phyloP scores from a whole-genome alignment of 1,140 invertebrate species.

The Maconellicoccus hirsutus region DNA sequence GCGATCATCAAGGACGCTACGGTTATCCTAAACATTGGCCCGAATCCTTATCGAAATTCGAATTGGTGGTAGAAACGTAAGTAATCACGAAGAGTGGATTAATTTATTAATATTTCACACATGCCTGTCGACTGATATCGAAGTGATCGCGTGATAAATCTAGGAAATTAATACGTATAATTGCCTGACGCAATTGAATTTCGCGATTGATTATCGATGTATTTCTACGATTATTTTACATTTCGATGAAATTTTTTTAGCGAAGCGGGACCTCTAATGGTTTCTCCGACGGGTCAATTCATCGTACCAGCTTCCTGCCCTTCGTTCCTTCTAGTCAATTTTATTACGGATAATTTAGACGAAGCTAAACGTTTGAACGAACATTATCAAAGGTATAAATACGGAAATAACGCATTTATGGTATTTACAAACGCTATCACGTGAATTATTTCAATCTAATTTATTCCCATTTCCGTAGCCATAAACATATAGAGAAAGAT shows the following conservation, averaged over 20 bases:
- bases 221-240: too few species aligned
- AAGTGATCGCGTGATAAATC: too few species aligned
- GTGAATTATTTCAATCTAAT: conserved; percentile 10
- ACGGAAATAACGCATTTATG: neutral
- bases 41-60: conserved; percentile 51
- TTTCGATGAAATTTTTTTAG: conserved; percentile 42
- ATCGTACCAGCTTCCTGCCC: conserved; percentile 83
- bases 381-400: conserved; percentile 56
- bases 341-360: conserved; percentile 63
- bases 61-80: conserved; percentile 85
- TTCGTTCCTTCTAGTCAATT: conserved; percentile 66
- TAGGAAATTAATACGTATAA: too few species aligned
- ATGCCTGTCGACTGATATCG: too few species aligned
- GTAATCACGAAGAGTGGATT: conserved; percentile 32
- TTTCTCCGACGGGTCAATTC: conserved; percentile 85
- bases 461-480: conserved; percentile 41
- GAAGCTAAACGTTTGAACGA: conserved; percentile 54
- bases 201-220: too few species aligned
- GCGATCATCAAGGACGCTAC: conserved; percentile 58
- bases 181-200: too few species aligned
- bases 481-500: conserved; percentile 63
- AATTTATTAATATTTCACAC: too few species aligned
- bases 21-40: conserved; percentile 63
- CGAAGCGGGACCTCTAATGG: conserved; percentile 79
- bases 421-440: neutral